phyloP scores from a whole-genome alignment of 2,888 invertebrate genomes.

The Odiellus spinosus region DNA sequence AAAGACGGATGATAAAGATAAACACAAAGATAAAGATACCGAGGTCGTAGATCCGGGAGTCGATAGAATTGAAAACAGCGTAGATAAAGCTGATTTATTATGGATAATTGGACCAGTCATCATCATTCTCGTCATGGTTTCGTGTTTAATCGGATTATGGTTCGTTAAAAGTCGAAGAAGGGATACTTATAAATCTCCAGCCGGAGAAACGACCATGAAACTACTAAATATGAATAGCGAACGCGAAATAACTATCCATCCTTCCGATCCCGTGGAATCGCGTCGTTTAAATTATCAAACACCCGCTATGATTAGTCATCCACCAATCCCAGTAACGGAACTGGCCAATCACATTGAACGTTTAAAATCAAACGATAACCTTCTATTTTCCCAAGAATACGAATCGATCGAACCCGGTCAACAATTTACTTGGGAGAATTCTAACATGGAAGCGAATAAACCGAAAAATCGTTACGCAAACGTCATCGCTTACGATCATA shows the following conservation, averaged over 20 bases:
- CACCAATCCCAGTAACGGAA: constrained; percentile 88
- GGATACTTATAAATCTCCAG: constrained; percentile 13
- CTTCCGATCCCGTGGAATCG: constrained; percentile 80
- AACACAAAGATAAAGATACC: too few relatives aligned
- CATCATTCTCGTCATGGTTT: constrained; percentile 10
- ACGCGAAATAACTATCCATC: constrained; percentile 16
- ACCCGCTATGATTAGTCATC: constrained; percentile 91
- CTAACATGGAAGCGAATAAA: constrained; percentile 92
- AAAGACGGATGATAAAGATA: not conserved
- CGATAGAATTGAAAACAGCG: constrained; percentile 9
- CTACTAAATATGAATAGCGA: constrained; percentile 17
- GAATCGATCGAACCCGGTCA: constrained; percentile 98
- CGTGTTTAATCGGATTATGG: constrained; percentile 9
- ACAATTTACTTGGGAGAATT: constrained; percentile 99
- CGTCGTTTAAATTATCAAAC: constrained; percentile 89
- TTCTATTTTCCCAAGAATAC: constrained; percentile 95
- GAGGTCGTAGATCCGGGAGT: constrained; percentile 12
- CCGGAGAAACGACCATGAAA: constrained; percentile 22
- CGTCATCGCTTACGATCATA: constrained; percentile 97
- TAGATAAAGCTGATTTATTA: constrained; percentile 10
- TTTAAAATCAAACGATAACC: constrained; percentile 86
- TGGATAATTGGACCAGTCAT: constrained; percentile 15
- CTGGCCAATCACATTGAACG: constrained; percentile 87
- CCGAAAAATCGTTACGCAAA: constrained; percentile 98
- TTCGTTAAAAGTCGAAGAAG: constrained; percentile 15